Evolutionary conservation across 2,888 invertebrate species (phyloP).

Genomic region (Slavum lentiscoides): DNA sequence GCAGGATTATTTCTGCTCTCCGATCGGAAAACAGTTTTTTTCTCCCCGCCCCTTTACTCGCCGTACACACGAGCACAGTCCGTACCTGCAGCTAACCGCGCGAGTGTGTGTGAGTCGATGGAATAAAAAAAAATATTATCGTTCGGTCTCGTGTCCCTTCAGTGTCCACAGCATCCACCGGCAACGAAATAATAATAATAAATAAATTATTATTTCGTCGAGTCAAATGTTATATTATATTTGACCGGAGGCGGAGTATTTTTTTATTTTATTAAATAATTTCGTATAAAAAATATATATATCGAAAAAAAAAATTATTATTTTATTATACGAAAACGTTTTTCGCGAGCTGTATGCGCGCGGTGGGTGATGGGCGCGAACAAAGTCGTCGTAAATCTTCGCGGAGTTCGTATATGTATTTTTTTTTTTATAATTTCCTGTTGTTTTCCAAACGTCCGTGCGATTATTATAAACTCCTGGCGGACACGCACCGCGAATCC

Average conservation of each 20-base stretch:
- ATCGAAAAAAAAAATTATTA: too few species aligned
- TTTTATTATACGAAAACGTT: too few species aligned
- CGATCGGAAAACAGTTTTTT: slow-evolving; percentile 28
- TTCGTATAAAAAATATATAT: too few species aligned
- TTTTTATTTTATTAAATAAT: too few species aligned
- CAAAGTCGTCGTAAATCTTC: slow-evolving; percentile 40
- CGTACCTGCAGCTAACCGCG: not conserved
- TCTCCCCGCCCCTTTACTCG: not conserved
- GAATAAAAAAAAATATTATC: slow-evolving; percentile 18
- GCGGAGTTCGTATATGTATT: slow-evolving; percentile 10
- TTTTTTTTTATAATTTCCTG: slow-evolving; percentile 34
- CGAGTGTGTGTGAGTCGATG: not conserved
- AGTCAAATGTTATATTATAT: too few species aligned
- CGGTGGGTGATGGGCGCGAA: too few species aligned
- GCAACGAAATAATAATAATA: too few species aligned
- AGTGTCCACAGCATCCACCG: too few species aligned
- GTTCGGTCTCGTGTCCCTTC: not conserved
- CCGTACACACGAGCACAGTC: not conserved
- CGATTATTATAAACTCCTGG: slow-evolving; percentile 29
- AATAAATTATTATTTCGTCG: too few species aligned
- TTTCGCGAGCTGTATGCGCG: too few species aligned
- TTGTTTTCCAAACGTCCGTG: slow-evolving; percentile 21
- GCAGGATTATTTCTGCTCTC: slow-evolving; percentile 24
- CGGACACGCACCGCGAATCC: slow-evolving; percentile 2
- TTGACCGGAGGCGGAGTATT: too few species aligned